Evolutionary conservation across 2,113 vertebrate species (phyloP).

Genomic region (Acrocephalus kingi): DNA sequence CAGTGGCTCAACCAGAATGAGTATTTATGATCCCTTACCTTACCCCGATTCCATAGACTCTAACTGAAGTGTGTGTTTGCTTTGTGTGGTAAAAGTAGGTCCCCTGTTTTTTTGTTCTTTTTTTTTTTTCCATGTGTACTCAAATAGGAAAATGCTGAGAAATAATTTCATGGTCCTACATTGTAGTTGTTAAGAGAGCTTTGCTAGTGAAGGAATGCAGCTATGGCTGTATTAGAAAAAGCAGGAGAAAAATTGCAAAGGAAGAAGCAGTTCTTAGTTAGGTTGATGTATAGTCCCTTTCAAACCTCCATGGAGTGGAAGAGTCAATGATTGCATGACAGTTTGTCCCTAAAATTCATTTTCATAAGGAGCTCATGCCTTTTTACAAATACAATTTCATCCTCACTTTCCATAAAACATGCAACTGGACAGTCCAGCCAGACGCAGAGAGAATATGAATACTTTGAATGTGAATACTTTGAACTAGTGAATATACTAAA

Average conservation of each 20-base stretch:
- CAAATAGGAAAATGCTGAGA: not conserved
- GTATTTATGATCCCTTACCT: not conserved
- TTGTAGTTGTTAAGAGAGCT: not conserved
- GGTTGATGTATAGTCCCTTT: slow-evolving; percentile 8
- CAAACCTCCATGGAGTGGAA: slow-evolving; percentile 29
- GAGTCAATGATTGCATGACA: slow-evolving; percentile 63
- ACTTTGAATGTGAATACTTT: slow-evolving; percentile 74
- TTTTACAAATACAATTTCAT: slow-evolving; percentile 66
- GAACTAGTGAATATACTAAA: slow-evolving; percentile 51
- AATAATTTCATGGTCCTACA: slow-evolving; percentile 1
- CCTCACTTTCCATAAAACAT: slow-evolving; percentile 73
- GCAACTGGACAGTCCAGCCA: slow-evolving; percentile 64
- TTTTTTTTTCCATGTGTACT: slow-evolving; percentile 6
- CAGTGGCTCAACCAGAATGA: slow-evolving; percentile 24
- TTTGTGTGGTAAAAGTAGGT: slow-evolving; percentile 49
- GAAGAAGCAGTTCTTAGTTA: not conserved
- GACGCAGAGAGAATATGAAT: slow-evolving; percentile 43
- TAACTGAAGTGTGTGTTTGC: slow-evolving; percentile 52
- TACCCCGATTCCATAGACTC: not conserved
- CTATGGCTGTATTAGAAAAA: slow-evolving; percentile 8
- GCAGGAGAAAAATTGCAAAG: not conserved
- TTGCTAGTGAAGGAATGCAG: slow-evolving; percentile 9
- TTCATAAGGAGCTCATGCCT: slow-evolving; percentile 68
- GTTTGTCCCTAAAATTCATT: slow-evolving; percentile 66
- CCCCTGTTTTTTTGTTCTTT: slow-evolving; percentile 14